Base-by-base conservation (phyloP, 1,140 invertebrate genomes). In the Ceratitis capitata region DNA sequence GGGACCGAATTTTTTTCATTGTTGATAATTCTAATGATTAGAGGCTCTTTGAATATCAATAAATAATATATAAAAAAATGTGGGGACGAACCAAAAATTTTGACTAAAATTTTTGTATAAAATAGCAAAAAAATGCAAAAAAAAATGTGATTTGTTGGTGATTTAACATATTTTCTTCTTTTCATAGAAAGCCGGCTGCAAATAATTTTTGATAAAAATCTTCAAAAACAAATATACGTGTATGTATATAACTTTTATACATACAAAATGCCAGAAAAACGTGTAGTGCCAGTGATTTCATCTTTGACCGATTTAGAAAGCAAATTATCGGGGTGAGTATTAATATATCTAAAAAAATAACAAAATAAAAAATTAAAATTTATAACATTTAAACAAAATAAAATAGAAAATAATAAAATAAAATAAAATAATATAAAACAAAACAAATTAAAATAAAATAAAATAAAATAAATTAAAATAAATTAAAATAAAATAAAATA, bases 291-390 rank as follows among this genome's bases (percentile, higher is more conserved):
- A 74, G 87, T 88, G 4, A 91, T 91, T 84, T 85, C 49, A 29
- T 85, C 83, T 10, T 85, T 87, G 39, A 88, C 89, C 83, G 90
- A 89, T 6, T 91, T 91, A 45, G 87, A 90, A 53, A 61, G 84
- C 53, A 87, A 87, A 58, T 51, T 91, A 53, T 88, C 90, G 4
- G 88, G 88, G 90, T 91, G 87, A 89, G 90, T 88, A n/a, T n/a
- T n/a, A n/a, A n/a, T n/a, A n/a, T n/a, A n/a, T n/a, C n/a, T n/a
- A n/a, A n/a, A n/a, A n/a, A n/a, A n/a, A n/a, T n/a, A n/a, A n/a
- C n/a, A n/a, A n/a, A n/a, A n/a, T n/a, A n/a, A n/a, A n/a, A n/a
- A n/a, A n/a, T n/a, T n/a, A n/a, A n/a, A n/a, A n/a, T n/a, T n/a
- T n/a, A n/a, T n/a, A n/a, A n/a, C n/a, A n/a, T n/a, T n/a, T n/a